A percentile compares a stretch with the other conserved stretches of the same genome.
Evolutionary conservation across 1,140 invertebrate species (phyloP).

Genomic region (Hylaeus anthracinus): DNA sequence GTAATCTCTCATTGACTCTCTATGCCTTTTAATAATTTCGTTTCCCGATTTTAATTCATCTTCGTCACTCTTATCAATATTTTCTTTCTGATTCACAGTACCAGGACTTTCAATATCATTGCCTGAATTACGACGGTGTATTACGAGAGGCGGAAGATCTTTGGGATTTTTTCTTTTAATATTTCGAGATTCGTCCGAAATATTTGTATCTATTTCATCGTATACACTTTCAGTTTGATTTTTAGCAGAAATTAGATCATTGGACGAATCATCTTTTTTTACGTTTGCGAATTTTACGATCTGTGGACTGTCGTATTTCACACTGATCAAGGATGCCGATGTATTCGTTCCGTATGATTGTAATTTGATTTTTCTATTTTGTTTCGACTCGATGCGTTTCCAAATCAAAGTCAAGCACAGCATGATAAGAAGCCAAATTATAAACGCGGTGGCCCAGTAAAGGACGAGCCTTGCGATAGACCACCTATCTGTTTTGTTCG

Average conservation of each 20-base stretch:
- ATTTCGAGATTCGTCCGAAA: neutral
- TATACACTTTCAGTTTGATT: neutral
- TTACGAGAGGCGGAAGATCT: conserved; percentile 58
- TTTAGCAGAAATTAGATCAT: neutral
- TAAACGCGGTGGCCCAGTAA: conserved; percentile 70
- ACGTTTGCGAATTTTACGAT: neutral
- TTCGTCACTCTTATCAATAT: neutral
- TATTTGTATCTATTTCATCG: neutral
- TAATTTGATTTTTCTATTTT: neutral
- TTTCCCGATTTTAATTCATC: neutral
- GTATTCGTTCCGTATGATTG: conserved; percentile 41
- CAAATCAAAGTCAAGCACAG: conserved; percentile 63
- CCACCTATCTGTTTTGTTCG: conserved; percentile 25
- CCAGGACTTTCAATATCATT: conserved; percentile 43
- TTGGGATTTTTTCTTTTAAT: conserved; percentile 17
- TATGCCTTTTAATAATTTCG: conserved; percentile 2
- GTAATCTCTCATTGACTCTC: conserved; percentile 59
- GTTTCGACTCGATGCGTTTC: conserved; percentile 42
- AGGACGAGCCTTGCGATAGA: conserved; percentile 50
- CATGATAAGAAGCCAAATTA: conserved; percentile 73
- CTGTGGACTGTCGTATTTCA: neutral
- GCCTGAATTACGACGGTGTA: conserved; percentile 52
- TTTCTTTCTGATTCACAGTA: conserved; percentile 15
- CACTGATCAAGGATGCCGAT: neutral
- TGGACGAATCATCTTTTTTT: neutral